Base-by-base conservation (phyloP, 1,140 invertebrate species). In the Lepidurus packardi region DNA sequence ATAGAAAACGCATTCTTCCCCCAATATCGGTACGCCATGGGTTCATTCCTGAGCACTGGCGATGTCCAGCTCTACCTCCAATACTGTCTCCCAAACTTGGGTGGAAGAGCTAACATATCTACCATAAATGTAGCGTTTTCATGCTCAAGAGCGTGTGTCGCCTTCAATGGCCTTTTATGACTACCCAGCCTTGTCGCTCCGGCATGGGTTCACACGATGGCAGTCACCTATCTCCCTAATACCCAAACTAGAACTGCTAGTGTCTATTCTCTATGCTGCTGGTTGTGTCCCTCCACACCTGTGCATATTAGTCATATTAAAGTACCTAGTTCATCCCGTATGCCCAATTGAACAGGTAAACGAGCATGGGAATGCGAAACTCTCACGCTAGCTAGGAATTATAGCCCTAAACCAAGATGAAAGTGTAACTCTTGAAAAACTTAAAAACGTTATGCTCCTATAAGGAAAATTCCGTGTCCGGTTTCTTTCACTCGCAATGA, bases 111-210 rank as follows among this genome's bases (percentile, higher is more conserved):
- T 21, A 65, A 65, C 53, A 65, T 65, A 65, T 65, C 53, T 65
- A 1, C 53, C 53, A n/a, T 65, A 65, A 65, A 65, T 65, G 53
- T 65, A 65, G 53, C 53, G 53, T 65, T 65, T 65, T 65, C 53
- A 65, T 65, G 53, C 53, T 65, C 53, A 65, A 65, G 53, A 65
- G 53, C 53, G 53, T 65, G 53, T 65, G 53, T 65, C 53, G 16
- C 53, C 53, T 65, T 65, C 53, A 13, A 65, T 65, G 21, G 13
- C 53, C 53, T 65, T 65, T 65, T 65, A 65, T 65, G 53, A 65
- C 53, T 65, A 65, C 53, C 53, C 53, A 65, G 53, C 53, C 53
- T 65, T 65, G 53, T 65, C 53, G 53, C 21, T 65, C 6, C 21
- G 21, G 53, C 53, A 65, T 65, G 53, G 53, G 13, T 16, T 65